Evolutionary conservation across 2,113 vertebrate species (phyloP).

Genomic region (Spheniscus mendiculus): DNA sequence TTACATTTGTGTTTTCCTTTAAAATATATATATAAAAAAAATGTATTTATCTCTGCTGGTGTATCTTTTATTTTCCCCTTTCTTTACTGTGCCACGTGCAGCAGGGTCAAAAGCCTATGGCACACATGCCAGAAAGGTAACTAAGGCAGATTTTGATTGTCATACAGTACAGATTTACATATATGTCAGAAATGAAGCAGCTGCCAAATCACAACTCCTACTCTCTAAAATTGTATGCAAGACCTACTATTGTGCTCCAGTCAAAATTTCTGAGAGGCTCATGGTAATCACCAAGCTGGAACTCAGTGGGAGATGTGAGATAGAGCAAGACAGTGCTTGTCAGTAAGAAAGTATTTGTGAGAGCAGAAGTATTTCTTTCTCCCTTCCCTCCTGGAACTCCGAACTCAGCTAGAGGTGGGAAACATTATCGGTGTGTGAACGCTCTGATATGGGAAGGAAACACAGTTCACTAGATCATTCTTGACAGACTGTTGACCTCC

Average conservation of each 20-base stretch:
- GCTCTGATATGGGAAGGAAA: not conserved
- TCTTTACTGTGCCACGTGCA: not conserved
- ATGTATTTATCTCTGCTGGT: not conserved
- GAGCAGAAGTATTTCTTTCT: not conserved
- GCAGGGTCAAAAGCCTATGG: not conserved
- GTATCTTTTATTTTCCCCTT: not conserved
- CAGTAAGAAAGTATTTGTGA: not conserved
- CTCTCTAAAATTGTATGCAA: conserved; percentile 11
- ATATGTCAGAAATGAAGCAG: not conserved
- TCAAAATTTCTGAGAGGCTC: not conserved
- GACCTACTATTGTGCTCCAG: not conserved
- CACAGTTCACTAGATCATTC: not conserved
- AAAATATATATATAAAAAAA: not conserved
- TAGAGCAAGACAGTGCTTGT: not conserved
- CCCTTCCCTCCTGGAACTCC: not conserved
- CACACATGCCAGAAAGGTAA: not conserved
- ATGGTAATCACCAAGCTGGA: not conserved
- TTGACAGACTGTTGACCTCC: not conserved
- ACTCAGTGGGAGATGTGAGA: not conserved
- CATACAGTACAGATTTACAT: conserved; percentile 5
- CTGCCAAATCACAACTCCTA: conserved; percentile 44
- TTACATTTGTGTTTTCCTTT: not conserved
- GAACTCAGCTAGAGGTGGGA: not conserved
- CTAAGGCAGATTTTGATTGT: not conserved
- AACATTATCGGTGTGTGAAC: rapidly evolving